Base-by-base conservation (phyloP, 2,888 invertebrate genomes). In the Timandra comae region DNA sequence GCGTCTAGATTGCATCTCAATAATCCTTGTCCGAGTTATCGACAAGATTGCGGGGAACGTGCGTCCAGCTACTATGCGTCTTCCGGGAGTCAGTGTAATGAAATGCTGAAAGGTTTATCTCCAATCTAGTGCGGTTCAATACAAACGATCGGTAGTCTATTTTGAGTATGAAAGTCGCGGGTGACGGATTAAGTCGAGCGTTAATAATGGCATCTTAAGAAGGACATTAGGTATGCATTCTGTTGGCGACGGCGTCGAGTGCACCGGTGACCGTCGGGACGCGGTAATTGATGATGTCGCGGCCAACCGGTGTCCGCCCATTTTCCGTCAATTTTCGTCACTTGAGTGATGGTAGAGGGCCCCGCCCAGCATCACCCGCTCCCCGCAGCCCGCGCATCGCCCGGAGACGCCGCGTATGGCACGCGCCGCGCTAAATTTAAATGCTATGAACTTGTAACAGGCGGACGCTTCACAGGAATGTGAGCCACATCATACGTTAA, bases 321-420 rank as follows among this genome's bases (percentile, higher is more conserved):
- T 84, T 81, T 85, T 85, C 85, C 84, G 84, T 84, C 84, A 84
- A 86, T 85, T 86, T 86, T 85, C 82, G 84, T 85, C 84, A 78
- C 84, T 82, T 85, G 85, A 85, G 72, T 82, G 84, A 85, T 85
- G 84, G 85, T 82, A 60, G 71, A 68, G 57, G 63, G 82, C 57
- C 66, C 74, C 85, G 84, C 85, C 84, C 77, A 64, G 56, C 39
- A 46, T 52, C 49, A 57, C 47, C 49, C 46, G 36, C 51, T 53
- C 56, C 52, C 56, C 50, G 44, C 46, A 24, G 46, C 41, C 49
- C 33, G 10, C 42, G 12, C 36, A 29, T 46, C 48, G 49, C 56
- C 62, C 63, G 41, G 41, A 41, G 56, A 52, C 54, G 48, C 60
- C 66, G 58, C 52, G 56, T 46, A 56, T 60, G 81, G 84, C 84